These are phyloP conservation scores for Atopsyche davidsoni DNA, from an alignment of 1,140 invertebrate genomes.

Conservation along the genomic window DNA sequence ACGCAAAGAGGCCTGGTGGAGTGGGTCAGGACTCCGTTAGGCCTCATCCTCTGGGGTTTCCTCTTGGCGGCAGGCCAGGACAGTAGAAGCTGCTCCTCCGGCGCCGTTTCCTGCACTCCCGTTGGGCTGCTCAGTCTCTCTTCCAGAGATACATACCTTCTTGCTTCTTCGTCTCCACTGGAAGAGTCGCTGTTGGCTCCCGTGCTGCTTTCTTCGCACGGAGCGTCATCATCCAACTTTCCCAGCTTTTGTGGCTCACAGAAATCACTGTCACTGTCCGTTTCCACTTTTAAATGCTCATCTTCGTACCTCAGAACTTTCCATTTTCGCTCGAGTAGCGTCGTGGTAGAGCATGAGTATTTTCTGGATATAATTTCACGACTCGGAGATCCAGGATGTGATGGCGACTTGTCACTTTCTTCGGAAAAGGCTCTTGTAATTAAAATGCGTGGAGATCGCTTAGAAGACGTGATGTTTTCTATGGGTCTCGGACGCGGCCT, in stretches of 20 bases:
- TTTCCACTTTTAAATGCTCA: constrained; percentile 32
- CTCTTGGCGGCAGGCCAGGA: constrained; percentile 42
- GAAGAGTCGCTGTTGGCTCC: constrained; percentile 40
- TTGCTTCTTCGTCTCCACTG: constrained; percentile 41
- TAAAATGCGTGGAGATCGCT: constrained; percentile 59
- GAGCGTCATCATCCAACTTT: constrained; percentile 24
- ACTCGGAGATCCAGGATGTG: constrained; percentile 33
- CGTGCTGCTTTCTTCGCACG: constrained; percentile 28
- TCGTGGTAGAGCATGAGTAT: constrained; percentile 51
- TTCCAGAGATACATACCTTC: constrained; percentile 33
- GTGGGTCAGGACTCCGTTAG: constrained; percentile 22
- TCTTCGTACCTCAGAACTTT: constrained; percentile 24
- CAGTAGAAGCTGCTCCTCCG: constrained; percentile 48
- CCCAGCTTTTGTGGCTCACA: constrained; percentile 25
- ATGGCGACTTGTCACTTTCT: constrained; percentile 53
- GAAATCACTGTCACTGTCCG: constrained; percentile 34
- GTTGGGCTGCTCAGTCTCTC: constrained; percentile 25
- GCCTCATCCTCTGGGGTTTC: constrained; percentile 16
- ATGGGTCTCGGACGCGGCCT: constrained; percentile 21
- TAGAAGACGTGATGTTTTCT: constrained; percentile 38
- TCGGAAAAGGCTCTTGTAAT: constrained; percentile 66
- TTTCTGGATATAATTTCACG: constrained; percentile 46
- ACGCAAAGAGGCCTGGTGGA: constrained; percentile 16
- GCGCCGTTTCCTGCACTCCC: constrained; percentile 33
- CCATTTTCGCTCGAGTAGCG: constrained; percentile 47